Conservation (phyloP, 2,113 vertebrate genomes). For the Heteronetta atricapilla region DNA sequence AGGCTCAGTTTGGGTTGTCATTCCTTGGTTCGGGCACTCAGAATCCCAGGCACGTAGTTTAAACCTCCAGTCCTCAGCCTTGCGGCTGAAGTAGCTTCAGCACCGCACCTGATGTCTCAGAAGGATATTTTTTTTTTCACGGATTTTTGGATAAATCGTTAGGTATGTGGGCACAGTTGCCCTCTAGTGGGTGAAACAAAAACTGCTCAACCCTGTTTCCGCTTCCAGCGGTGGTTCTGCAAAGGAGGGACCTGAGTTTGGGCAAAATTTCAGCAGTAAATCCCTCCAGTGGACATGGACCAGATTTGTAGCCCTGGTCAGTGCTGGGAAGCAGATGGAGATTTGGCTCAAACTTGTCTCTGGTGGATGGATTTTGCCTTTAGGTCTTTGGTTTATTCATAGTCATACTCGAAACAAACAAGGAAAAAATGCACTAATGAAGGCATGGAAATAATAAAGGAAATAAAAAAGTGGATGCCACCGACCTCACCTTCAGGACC, state of each 20-base stretch:
- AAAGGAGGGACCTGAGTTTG: not conserved
- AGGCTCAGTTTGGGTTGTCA: fast-evolving
- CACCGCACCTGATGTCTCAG: not conserved
- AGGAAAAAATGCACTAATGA: too few relatives aligned
- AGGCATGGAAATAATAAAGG: not conserved
- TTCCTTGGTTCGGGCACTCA: not conserved
- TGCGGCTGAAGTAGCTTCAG: not conserved
- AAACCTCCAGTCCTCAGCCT: not conserved
- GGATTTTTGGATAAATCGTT: not conserved
- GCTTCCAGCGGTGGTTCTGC: not conserved
- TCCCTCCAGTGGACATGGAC: not conserved
- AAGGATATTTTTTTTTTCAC: not conserved
- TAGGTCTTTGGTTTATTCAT: not conserved
- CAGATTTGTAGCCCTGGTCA: not conserved
- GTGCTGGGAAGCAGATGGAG: not conserved
- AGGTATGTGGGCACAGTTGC: not conserved
- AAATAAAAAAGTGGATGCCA: not conserved
- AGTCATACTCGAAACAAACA: not conserved
- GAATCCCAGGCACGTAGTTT: not conserved
- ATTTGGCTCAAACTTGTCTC: not conserved
- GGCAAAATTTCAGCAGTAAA: not conserved
- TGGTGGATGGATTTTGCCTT: not conserved
- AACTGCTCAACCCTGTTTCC: not conserved
- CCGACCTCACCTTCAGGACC: not conserved
- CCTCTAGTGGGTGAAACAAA: not conserved